Conservation (phyloP, 2,888 invertebrate genomes). For the Syrphus vitripennis region DNA sequence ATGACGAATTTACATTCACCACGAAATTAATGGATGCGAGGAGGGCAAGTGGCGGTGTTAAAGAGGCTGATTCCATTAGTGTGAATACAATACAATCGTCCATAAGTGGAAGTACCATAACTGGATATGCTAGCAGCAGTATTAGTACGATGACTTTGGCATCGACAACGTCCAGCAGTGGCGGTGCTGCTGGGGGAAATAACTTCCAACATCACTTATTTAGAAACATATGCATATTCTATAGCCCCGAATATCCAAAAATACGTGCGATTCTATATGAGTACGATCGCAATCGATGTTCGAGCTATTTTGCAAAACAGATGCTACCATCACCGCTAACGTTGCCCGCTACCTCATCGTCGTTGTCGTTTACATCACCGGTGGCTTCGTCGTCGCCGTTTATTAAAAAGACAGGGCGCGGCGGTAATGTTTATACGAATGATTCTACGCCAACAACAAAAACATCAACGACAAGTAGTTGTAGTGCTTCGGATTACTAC, state of each 20-base stretch:
- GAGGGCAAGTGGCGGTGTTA: not conserved
- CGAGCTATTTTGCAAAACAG: conserved; percentile 74
- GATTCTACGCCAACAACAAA: conserved; percentile 40
- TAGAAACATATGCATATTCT: conserved; percentile 79
- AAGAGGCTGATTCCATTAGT: conserved; percentile 52
- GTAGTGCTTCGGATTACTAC: conserved; percentile 38
- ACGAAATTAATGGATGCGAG: conserved; percentile 68
- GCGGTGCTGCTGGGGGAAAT: not conserved
- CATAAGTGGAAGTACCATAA: conserved; percentile 77
- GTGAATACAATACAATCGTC: conserved; percentile 69
- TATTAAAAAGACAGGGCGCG: conserved; percentile 45
- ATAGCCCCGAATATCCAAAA: conserved; percentile 77
- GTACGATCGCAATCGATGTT: conserved; percentile 77
- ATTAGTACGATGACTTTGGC: conserved; percentile 76
- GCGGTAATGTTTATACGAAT: conserved; percentile 58
- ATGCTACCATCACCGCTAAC: not conserved
- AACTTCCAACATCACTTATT: conserved; percentile 75
- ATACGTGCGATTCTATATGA: conserved; percentile 79
- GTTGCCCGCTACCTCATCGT: not conserved
- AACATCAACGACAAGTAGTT: too few relatives aligned
- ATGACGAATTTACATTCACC: conserved; percentile 80
- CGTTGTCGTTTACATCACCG: not conserved
- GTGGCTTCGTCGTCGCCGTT: not conserved
- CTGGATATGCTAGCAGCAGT: conserved; percentile 76
- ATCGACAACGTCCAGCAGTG: conserved; percentile 56